Percentiles rank a stretch among this genome's conserved stretches.
phyloP scores from a whole-genome alignment of 2,888 invertebrate species.

The Scotopteryx bipunctaria region DNA sequence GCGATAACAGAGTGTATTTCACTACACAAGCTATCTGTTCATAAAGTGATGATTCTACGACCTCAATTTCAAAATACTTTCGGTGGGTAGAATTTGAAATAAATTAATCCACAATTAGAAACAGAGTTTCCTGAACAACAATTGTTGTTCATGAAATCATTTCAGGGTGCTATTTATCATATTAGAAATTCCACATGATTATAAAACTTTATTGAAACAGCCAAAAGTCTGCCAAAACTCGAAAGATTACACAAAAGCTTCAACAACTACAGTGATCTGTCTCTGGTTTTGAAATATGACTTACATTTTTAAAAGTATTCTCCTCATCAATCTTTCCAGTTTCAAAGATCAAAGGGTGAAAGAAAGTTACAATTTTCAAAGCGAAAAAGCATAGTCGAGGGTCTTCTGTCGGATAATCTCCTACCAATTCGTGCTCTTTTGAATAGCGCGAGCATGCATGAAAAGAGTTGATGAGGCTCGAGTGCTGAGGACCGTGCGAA shows the following conservation, averaged over 20 bases:
- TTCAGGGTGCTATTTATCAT: conserved; percentile 35
- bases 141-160: conserved; percentile 24
- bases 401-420: conserved; percentile 43
- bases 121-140: too few species aligned
- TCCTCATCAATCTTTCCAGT: conserved; percentile 28
- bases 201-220: conserved; percentile 30
- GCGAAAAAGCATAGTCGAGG: conserved; percentile 32
- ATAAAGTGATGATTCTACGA: conserved; percentile 37
- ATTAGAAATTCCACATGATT: conserved; percentile 24
- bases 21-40: conserved; percentile 39
- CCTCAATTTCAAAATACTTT: conserved; percentile 40
- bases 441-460: conserved; percentile 44
- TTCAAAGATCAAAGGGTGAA: conserved; percentile 33
- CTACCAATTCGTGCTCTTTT: conserved; percentile 42
- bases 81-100: conserved; percentile 34
- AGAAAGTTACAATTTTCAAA: conserved; percentile 34
- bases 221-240: conserved; percentile 20
- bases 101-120: conserved; percentile 40
- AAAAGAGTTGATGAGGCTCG: conserved; percentile 52
- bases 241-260: conserved; percentile 21
- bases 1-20: conserved; percentile 31
- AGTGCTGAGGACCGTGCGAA: conserved; percentile 40
- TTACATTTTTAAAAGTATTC: conserved; percentile 21
- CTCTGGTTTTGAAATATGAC: conserved; percentile 6
- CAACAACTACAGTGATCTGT: conserved; percentile 4